Conservation (phyloP, 2,797 vertebrate genomes). For the Gobionotothen gibberifrons region DNA sequence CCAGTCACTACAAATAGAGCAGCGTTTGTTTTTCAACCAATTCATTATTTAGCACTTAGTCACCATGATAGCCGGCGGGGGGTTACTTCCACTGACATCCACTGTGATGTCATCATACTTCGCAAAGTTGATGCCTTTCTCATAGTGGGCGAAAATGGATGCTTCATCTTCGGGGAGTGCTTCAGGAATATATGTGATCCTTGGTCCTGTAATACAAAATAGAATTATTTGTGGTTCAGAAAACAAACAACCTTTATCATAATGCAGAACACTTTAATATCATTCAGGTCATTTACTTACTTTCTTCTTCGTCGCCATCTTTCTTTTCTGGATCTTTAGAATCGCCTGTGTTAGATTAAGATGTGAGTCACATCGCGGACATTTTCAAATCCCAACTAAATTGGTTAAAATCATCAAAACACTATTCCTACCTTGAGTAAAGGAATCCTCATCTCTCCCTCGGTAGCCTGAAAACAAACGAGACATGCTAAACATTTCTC, state of each 20-base stretch:
- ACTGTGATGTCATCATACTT: conserved; percentile 94
- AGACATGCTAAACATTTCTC: not conserved
- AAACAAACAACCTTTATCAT: accelerated
- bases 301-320: conserved; percentile 19
- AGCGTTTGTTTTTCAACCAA: too few relatives aligned
- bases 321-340: conserved; percentile 32
- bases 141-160: conserved; percentile 89
- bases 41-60: conserved; percentile 49
- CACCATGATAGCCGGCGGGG: conserved; percentile 89
- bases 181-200: conserved; percentile 91
- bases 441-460: conserved; percentile 83
- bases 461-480: conserved; percentile 77
- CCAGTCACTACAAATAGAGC: not conserved
- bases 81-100: conserved; percentile 88
- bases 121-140: conserved; percentile 92
- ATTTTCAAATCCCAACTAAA: accelerated
- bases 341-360: conserved; percentile 42
- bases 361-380: not conserved
- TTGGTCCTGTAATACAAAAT: conserved; percentile 79
- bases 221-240: not conserved
- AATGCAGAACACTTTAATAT: not conserved
- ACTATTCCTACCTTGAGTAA: conserved; percentile 58
- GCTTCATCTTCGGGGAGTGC: conserved; percentile 89
- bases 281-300: conserved; percentile 46
- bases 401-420: not conserved